phyloP scores from a whole-genome alignment of 2,888 invertebrate genomes.

The Nomada fabriciana region DNA sequence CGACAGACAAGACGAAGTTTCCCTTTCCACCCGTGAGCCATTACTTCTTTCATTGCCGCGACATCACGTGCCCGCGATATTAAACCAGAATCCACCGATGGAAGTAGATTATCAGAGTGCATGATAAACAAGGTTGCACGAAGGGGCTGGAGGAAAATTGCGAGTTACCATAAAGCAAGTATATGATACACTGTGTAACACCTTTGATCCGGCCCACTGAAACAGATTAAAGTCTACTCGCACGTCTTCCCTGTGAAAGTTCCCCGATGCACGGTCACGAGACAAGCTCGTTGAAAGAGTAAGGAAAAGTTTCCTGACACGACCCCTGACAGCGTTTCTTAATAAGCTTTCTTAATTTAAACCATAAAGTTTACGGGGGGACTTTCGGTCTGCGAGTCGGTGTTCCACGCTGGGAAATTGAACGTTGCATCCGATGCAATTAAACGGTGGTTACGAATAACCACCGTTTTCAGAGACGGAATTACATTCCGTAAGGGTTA shows the following conservation, averaged over 20 bases:
- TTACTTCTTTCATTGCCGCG: background rate
- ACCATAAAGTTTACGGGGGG: constrained; percentile 62
- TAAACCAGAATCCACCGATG: background rate
- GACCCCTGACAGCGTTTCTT: constrained; percentile 56
- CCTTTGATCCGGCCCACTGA: constrained; percentile 42
- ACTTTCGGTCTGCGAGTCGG: background rate
- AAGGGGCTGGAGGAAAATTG: constrained; percentile 12
- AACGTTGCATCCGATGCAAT: constrained; percentile 67
- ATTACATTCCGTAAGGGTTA: constrained; percentile 47
- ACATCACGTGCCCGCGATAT: background rate
- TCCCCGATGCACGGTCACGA: constrained; percentile 8
- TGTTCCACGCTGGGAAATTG: constrained; percentile 53
- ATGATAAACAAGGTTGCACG: constrained; percentile 17
- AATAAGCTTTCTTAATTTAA: constrained; percentile 70
- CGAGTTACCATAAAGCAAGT: constrained; percentile 12
- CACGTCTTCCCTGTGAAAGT: constrained; percentile 32
- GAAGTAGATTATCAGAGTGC: constrained; percentile 23
- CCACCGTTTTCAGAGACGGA: constrained; percentile 42
- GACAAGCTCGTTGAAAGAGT: constrained; percentile 35
- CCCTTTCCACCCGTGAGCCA: background rate
- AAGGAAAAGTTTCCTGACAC: constrained; percentile 43
- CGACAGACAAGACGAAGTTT: background rate
- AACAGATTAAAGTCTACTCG: constrained; percentile 47
- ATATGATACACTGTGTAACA: constrained; percentile 15
- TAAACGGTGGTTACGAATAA: constrained; percentile 58